Conservation (phyloP, 2,113 vertebrate genomes). For the Pipra filicauda region DNA sequence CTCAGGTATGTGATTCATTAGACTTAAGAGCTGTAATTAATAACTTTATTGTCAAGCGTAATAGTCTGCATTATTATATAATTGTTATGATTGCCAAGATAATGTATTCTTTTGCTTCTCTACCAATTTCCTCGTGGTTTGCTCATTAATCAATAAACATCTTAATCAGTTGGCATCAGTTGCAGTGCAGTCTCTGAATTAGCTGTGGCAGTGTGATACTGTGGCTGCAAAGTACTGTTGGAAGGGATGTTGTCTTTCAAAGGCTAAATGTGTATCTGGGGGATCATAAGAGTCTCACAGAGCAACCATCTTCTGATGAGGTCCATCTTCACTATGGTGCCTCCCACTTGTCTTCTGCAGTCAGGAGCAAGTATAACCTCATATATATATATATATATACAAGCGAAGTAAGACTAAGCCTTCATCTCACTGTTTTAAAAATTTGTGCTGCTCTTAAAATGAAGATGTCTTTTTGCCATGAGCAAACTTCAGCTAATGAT, state of each 20-base stretch:
- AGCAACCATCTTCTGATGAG: neutral
- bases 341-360: neutral
- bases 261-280: neutral
- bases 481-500: neutral
- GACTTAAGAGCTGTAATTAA: neutral
- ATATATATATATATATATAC: neutral
- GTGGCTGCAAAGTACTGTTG: neutral
- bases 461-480: neutral
- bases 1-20: neutral
- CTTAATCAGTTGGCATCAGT: neutral
- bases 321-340: neutral
- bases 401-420: neutral
- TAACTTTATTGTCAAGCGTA: neutral
- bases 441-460: neutral
- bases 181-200: neutral
- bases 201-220: neutral
- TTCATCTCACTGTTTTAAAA: neutral
- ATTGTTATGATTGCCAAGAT: neutral
- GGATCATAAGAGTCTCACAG: neutral
- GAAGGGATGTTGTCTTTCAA: neutral
- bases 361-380: neutral
- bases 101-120: neutral
- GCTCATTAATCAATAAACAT: neutral
- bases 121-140: neutral
- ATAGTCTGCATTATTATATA: neutral